Percentiles rank a stretch among this genome's conserved stretches.
phyloP scores from a whole-genome alignment of 2,797 vertebrate genomes.

The Gephyroberyx darwinii region DNA sequence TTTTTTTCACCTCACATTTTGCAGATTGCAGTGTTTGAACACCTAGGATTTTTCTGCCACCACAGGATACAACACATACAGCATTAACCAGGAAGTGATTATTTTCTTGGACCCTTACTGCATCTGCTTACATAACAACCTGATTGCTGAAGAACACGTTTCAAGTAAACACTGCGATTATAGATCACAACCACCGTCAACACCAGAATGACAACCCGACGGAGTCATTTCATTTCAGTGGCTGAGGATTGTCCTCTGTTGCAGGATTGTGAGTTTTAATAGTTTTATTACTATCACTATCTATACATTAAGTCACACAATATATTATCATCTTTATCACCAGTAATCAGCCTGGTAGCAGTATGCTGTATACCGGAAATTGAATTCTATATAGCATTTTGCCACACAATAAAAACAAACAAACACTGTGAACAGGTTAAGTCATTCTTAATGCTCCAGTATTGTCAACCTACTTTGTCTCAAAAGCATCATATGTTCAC shows the following conservation, averaged over 20 bases:
- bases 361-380: constrained; percentile 48
- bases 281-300: constrained; percentile 44
- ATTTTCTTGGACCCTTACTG: constrained; percentile 9
- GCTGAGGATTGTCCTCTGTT: constrained; percentile 52
- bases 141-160: constrained; percentile 53
- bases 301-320: constrained; percentile 51
- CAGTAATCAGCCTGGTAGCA: constrained; percentile 44
- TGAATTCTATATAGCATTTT: constrained; percentile 55
- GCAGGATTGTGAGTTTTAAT: constrained; percentile 43
- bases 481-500: constrained; percentile 49
- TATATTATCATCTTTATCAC: constrained; percentile 51
- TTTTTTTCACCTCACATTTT: not conserved
- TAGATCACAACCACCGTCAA: constrained; percentile 44
- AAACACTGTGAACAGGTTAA: constrained; percentile 39
- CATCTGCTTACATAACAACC: constrained; percentile 6
- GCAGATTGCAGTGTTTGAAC: not conserved
- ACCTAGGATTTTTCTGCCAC: not conserved
- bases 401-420: constrained; percentile 46
- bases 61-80: constrained; percentile 1
- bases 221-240: constrained; percentile 25
- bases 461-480: constrained; percentile 38
- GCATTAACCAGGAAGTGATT: not conserved
- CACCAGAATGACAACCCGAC: constrained; percentile 29
- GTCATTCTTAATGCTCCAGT: constrained; percentile 36
- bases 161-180: constrained; percentile 67